These are phyloP conservation scores for Cairina moschata DNA, from an alignment of 2,113 vertebrate species.

Conservation along the genomic window DNA sequence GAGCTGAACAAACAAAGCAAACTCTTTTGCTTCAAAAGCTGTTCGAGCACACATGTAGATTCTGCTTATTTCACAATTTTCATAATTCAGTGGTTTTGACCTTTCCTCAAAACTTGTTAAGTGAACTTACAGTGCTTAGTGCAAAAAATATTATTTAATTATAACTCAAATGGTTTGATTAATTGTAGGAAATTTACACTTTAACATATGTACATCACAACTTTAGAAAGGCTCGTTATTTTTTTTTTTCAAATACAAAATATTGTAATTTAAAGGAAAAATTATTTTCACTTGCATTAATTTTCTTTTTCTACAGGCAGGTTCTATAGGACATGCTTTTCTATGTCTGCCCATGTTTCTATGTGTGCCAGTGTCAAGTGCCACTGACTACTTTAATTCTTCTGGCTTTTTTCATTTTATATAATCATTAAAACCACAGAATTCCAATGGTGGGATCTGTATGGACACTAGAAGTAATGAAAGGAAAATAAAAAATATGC, in stretches of 20 bases:
- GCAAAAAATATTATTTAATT: background rate
- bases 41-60: background rate
- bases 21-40: background rate
- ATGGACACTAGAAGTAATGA: background rate
- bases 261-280: background rate
- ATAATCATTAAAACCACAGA: background rate
- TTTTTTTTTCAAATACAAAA: background rate
- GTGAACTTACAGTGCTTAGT: background rate
- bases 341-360: background rate
- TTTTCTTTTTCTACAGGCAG: background rate
- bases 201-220: background rate
- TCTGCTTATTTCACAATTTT: background rate
- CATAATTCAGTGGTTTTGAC: rapidly evolving
- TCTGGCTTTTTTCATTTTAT: background rate
- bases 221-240: background rate
- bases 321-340: background rate
- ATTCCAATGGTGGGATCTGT: background rate
- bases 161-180: background rate
- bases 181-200: background rate
- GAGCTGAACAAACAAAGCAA: background rate
- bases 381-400: background rate
- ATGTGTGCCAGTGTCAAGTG: too few species aligned
- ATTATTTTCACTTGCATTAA: background rate
- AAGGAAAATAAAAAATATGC: background rate
- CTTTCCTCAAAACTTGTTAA: background rate